Evolutionary conservation across 2,888 invertebrate genomes (phyloP).

Genomic region (Dichetophora obliterata): DNA sequence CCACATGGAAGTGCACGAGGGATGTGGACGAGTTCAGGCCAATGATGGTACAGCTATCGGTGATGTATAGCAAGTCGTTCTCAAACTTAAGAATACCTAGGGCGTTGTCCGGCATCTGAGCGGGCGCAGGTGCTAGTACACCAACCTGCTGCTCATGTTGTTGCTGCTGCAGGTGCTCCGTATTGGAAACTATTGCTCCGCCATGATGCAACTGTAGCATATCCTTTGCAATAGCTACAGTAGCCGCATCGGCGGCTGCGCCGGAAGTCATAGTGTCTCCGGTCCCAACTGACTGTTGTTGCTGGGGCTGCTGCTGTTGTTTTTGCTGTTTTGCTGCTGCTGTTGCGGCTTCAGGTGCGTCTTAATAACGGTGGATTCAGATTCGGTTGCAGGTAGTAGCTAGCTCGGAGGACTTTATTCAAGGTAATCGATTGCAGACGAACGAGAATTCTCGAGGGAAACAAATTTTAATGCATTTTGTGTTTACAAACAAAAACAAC

Average conservation of each 20-base stretch:
- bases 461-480: slow-evolving; percentile 35
- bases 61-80: slow-evolving; percentile 67
- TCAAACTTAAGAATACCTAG: slow-evolving; percentile 66
- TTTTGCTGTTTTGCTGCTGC: slow-evolving; percentile 39
- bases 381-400: slow-evolving; percentile 23
- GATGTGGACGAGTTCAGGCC: slow-evolving; percentile 97
- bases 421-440: slow-evolving; percentile 35
- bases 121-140: slow-evolving; percentile 46
- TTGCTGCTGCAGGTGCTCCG: slow-evolving; percentile 41
- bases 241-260: slow-evolving; percentile 61
- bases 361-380: slow-evolving; percentile 16
- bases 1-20: slow-evolving; percentile 98
- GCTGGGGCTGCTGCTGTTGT: slow-evolving; percentile 30
- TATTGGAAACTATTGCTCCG: slow-evolving; percentile 48
- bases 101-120: slow-evolving; percentile 57
- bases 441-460: slow-evolving; percentile 24
- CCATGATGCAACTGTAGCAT: slow-evolving; percentile 67
- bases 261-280: slow-evolving; percentile 33
- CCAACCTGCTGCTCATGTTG: slow-evolving; percentile 35
- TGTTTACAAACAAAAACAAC: slow-evolving; percentile 41
- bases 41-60: slow-evolving; percentile 73
- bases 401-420: slow-evolving; percentile 37
- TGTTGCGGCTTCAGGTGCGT: not conserved
- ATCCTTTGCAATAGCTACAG: slow-evolving; percentile 67
- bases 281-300: slow-evolving; percentile 34